Conservation (phyloP, 2,797 vertebrate genomes). For the Atherinosoma microstoma region DNA sequence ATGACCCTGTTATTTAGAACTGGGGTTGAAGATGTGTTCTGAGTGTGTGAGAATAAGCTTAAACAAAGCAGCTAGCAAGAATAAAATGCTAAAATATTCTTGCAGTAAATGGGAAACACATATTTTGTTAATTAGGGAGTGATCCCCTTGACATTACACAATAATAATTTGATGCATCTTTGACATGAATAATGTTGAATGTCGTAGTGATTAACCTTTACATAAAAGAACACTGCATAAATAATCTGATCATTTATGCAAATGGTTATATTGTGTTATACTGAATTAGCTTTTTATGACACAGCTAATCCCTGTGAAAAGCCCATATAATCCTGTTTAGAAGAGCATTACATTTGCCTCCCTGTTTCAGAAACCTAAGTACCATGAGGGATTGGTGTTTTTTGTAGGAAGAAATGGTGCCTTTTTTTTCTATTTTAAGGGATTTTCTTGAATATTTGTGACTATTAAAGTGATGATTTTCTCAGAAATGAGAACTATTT, state of each 20-base stretch:
- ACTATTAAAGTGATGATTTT: neutral
- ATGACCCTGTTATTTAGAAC: too few species aligned
- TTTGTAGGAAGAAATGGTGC: constrained; percentile 12
- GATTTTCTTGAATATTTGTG: neutral
- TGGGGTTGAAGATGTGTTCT: too few species aligned
- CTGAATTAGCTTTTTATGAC: constrained; percentile 48
- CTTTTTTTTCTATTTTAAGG: neutral
- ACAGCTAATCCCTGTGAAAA: constrained; percentile 63
- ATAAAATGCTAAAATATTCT: too few species aligned
- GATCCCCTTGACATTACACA: too few species aligned
- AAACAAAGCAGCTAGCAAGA: too few species aligned
- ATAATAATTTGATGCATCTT: neutral
- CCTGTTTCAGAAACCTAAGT: constrained; percentile 27
- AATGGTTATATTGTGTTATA: constrained; percentile 48
- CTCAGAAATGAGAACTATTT: too few species aligned
- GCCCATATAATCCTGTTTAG: constrained; percentile 65
- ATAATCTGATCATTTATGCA: constrained; percentile 30
- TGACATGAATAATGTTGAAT: constrained; percentile 8
- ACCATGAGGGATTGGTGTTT: constrained; percentile 44
- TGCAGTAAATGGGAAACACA: too few species aligned
- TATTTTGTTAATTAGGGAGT: too few species aligned
- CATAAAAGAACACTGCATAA: neutral
- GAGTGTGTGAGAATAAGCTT: too few species aligned
- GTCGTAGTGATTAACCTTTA: neutral
- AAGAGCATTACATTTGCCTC: constrained; percentile 47